Percentiles rank a stretch among this genome's conserved stretches.
These are phyloP conservation scores for Radopholus similis DNA, from an alignment of 1,140 invertebrate species.

Conservation along the genomic window DNA sequence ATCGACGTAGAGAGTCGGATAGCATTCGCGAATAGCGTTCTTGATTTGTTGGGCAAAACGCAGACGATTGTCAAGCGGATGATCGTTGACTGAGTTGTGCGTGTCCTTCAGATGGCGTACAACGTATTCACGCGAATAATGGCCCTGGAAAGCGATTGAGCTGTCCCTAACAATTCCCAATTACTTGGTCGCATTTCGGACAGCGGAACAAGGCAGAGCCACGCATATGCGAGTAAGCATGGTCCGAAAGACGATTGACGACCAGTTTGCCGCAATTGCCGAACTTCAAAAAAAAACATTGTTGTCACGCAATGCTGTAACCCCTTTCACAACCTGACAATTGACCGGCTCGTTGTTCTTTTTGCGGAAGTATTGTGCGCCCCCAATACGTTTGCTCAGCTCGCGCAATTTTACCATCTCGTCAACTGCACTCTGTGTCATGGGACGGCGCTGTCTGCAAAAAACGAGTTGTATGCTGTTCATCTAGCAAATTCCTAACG, in stretches of 20 bases:
- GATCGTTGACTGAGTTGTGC: conserved; percentile 32
- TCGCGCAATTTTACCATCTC: conserved; percentile 54
- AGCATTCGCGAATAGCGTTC: conserved; percentile 46
- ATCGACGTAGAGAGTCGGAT: conserved; percentile 51
- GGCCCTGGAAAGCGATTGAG: conserved; percentile 21
- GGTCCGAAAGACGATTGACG: conserved; percentile 39
- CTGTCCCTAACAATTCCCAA: too few species aligned
- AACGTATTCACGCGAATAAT: conserved; percentile 47
- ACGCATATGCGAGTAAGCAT: conserved; percentile 52
- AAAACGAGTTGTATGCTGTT: too few species aligned
- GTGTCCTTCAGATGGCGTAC: conserved; percentile 51
- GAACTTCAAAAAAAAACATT: conserved; percentile 6
- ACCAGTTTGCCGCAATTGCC: conserved; percentile 44
- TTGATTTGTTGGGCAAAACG: conserved; percentile 49
- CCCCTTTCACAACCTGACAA: too few species aligned
- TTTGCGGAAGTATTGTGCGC: conserved; percentile 58
- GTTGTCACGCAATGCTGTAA: conserved; percentile 9
- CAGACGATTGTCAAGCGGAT: conserved; percentile 52
- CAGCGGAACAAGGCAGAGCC: conserved; percentile 40
- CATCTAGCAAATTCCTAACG: too few species aligned
- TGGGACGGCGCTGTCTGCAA: conserved; percentile 34
- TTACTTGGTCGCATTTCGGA: conserved; percentile 41
- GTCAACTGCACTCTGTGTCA: conserved; percentile 30
- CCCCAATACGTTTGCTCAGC: conserved; percentile 45
- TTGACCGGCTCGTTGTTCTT: conserved; percentile 40